Evolutionary conservation across 2,888 invertebrate species (phyloP).

Genomic region (Nyleta sp.): DNA sequence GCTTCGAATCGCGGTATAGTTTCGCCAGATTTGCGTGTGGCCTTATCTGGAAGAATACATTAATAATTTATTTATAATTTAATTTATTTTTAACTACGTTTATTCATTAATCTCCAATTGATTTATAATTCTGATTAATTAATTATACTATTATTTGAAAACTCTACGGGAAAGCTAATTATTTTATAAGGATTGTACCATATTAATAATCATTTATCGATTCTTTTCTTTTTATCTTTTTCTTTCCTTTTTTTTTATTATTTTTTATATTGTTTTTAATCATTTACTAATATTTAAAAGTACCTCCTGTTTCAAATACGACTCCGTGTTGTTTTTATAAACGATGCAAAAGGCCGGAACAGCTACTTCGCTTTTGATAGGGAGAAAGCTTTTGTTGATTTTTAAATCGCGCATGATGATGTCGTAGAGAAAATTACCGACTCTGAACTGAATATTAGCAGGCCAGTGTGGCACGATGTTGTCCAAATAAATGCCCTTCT

Average conservation of each 20-base stretch:
- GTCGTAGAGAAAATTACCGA: conserved; percentile 94
- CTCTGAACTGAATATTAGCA: conserved; percentile 84
- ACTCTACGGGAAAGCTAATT: no score
- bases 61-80: background rate
- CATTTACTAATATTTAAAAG: background rate
- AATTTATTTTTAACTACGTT: no score
- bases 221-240: no score
- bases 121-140: no score
- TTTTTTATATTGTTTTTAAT: background rate
- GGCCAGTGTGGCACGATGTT: conserved; percentile 87
- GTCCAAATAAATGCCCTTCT: conserved; percentile 80
- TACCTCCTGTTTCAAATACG: conserved; percentile 86
- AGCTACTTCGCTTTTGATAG: conserved; percentile 81
- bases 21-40: conserved; percentile 91
- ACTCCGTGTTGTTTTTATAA: conserved; percentile 85
- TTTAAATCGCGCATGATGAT: conserved; percentile 94
- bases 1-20: conserved; percentile 87
- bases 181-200: no score
- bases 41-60: conserved; percentile 83
- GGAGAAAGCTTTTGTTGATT: conserved; percentile 88
- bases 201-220: no score
- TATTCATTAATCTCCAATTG: no score
- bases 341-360: conserved; percentile 92
- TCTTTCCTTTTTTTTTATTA: no score
- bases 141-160: no score